Evolutionary conservation across 37 sponge, comb jelly and placozoan species (phyloP).

Genomic region (Ephydatia muelleri): DNA sequence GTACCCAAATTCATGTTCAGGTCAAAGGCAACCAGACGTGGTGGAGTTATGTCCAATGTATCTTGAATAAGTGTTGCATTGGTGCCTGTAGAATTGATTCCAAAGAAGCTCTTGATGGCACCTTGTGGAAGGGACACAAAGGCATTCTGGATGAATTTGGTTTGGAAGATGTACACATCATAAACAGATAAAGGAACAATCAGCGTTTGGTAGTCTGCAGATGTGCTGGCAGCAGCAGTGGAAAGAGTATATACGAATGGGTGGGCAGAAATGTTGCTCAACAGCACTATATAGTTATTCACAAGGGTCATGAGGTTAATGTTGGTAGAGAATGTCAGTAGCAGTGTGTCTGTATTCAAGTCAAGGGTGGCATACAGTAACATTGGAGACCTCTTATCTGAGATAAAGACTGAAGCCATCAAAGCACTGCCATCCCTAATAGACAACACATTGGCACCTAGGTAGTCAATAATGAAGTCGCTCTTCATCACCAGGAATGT

Average conservation of each 20-base stretch:
- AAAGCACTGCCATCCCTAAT: slow-evolving; percentile 85
- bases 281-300: slow-evolving; percentile 47
- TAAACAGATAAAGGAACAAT: slow-evolving; percentile 31
- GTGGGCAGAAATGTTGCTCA: slow-evolving; percentile 34
- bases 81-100: slow-evolving; percentile 34
- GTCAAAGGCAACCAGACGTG: slow-evolving; percentile 42
- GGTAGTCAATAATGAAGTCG: slow-evolving; percentile 85
- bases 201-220: slow-evolving; percentile 48
- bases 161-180: slow-evolving; percentile 67
- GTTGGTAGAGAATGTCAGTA: slow-evolving; percentile 72
- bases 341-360: slow-evolving; percentile 59
- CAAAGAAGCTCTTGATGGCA: slow-evolving; percentile 68
- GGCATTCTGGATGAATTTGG: slow-evolving; percentile 45
- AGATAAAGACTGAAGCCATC: slow-evolving; percentile 44
- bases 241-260: slow-evolving; percentile 38
- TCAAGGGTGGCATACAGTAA: slow-evolving; percentile 63
- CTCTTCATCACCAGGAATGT: slow-evolving; percentile 85
- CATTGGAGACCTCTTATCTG: slow-evolving; percentile 62
- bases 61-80: not conserved
- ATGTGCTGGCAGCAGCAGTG: slow-evolving; percentile 29
- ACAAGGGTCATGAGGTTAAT: slow-evolving; percentile 42
- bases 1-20: slow-evolving; percentile 76
- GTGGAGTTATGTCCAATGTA: slow-evolving; percentile 69
- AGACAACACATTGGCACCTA: slow-evolving; percentile 69
- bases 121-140: slow-evolving; percentile 54